Evolutionary conservation across 2,888 invertebrate species (phyloP).

Genomic region (Papilio protenor): DNA sequence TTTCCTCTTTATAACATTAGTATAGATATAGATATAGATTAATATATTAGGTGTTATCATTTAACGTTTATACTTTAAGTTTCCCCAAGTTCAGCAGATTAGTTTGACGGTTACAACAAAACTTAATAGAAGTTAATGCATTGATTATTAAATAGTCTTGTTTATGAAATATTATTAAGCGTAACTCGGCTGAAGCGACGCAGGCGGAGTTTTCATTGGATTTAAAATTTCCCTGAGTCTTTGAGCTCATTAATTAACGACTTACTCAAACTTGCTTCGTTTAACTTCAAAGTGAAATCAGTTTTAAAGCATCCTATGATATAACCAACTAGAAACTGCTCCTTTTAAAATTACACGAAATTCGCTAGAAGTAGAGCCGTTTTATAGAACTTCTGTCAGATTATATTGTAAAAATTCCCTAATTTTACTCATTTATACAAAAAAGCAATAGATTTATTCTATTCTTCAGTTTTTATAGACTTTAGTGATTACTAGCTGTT

Average conservation of each 20-base stretch:
- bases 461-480: neutral
- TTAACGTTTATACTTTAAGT: neutral
- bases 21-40: too few relatives aligned
- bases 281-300: conserved; percentile 40
- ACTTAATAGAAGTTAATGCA: neutral
- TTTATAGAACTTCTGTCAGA: neutral
- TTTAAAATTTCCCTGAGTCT: conserved; percentile 38
- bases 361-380: neutral
- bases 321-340: conserved; percentile 21
- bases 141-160: conserved; percentile 5
- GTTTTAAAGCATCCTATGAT: conserved; percentile 29
- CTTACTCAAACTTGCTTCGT: conserved; percentile 39
- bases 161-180: conserved; percentile 18
- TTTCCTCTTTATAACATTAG: too few relatives aligned
- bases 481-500: neutral
- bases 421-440: neutral
- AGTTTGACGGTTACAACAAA: neutral
- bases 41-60: too few relatives aligned
- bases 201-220: conserved; percentile 28
- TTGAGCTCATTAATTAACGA: conserved; percentile 39
- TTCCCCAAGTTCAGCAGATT: neutral
- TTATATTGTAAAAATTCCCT: neutral
- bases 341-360: neutral
- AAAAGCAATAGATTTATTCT: neutral
- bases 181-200: conserved; percentile 3